These are phyloP conservation scores for Rhynchophorus ferrugineus DNA, from an alignment of 1,140 invertebrate species.

Conservation along the genomic window DNA sequence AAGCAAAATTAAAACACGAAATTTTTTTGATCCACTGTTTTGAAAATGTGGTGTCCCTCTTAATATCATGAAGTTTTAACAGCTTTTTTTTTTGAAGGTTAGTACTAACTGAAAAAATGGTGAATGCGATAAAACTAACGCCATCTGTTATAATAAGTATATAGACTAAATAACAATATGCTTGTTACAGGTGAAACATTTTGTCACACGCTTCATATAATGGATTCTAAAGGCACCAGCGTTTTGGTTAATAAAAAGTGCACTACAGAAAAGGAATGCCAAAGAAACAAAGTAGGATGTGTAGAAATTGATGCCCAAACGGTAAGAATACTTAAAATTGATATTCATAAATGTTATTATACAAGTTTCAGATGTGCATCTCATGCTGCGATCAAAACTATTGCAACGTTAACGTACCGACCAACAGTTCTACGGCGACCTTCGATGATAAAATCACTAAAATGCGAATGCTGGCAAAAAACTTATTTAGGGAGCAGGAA, in stretches of 20 bases:
- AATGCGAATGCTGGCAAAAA: slow-evolving; percentile 40
- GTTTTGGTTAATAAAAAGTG: slow-evolving; percentile 61
- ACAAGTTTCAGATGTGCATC: slow-evolving; percentile 57
- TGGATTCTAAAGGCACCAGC: slow-evolving; percentile 55
- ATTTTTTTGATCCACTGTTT: too few species aligned
- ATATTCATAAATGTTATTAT: too few species aligned
- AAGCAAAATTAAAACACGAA: too few species aligned
- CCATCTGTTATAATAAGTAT: too few species aligned
- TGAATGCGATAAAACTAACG: too few species aligned
- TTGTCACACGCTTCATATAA: slow-evolving; percentile 57
- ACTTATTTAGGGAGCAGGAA: slow-evolving; percentile 36
- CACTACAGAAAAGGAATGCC: slow-evolving; percentile 52
- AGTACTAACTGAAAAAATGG: too few species aligned
- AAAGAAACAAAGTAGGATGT: slow-evolving; percentile 53
- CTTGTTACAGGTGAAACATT: slow-evolving; percentile 49
- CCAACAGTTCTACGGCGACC: slow-evolving; percentile 50
- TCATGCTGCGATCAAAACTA: slow-evolving; percentile 60
- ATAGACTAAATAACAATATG: too few species aligned
- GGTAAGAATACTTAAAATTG: slow-evolving; percentile 39
- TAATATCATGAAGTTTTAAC: too few species aligned
- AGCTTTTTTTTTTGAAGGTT: too few species aligned
- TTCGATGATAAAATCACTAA: slow-evolving; percentile 42
- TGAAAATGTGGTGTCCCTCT: too few species aligned
- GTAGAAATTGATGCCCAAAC: slow-evolving; percentile 55
- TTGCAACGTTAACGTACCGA: slow-evolving; percentile 56